These are phyloP conservation scores for Cotesia vestalis DNA, from an alignment of 1,140 invertebrate genomes.

Conservation along the genomic window DNA sequence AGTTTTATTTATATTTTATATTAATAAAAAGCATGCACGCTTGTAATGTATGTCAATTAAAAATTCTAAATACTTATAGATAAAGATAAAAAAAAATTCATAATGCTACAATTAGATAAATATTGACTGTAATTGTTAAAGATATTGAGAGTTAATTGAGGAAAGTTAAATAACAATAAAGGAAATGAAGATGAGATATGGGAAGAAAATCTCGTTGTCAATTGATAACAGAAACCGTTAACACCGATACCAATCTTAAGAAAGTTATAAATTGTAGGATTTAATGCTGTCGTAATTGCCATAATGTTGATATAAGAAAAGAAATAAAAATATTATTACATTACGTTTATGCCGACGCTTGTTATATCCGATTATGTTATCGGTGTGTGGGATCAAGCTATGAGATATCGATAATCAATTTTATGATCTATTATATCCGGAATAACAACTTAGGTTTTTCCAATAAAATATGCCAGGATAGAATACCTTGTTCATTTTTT, in stretches of 20 bases:
- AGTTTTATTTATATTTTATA: too few species aligned
- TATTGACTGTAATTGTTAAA: too few species aligned
- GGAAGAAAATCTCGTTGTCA: slow-evolving; percentile 38
- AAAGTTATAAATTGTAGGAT: slow-evolving; percentile 44
- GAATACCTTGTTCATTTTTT: too few species aligned
- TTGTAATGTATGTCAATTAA: too few species aligned
- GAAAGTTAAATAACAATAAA: background rate
- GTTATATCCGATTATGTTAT: slow-evolving; percentile 29
- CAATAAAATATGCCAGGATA: too few species aligned
- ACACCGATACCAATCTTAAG: slow-evolving; percentile 44
- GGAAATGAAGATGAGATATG: background rate
- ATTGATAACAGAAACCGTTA: slow-evolving; percentile 39
- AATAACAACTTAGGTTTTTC: too few species aligned
- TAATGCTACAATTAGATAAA: too few species aligned
- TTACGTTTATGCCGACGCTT: slow-evolving; percentile 12
- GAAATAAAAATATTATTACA: slow-evolving; percentile 13
- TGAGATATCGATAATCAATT: slow-evolving; percentile 28
- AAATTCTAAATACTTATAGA: too few species aligned
- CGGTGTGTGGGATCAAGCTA: slow-evolving; percentile 19
- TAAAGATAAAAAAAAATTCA: too few species aligned
- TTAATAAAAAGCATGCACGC: too few species aligned
- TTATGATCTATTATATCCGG: slow-evolving; percentile 17
- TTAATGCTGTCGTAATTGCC: slow-evolving; percentile 46
- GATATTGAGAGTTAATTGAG: background rate
- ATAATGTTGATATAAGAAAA: slow-evolving; percentile 29